Percentiles rank a stretch among this genome's conserved stretches.
Evolutionary conservation across 2,113 vertebrate species (phyloP).

Genomic region (Periophthalmodon schlosseri): DNA sequence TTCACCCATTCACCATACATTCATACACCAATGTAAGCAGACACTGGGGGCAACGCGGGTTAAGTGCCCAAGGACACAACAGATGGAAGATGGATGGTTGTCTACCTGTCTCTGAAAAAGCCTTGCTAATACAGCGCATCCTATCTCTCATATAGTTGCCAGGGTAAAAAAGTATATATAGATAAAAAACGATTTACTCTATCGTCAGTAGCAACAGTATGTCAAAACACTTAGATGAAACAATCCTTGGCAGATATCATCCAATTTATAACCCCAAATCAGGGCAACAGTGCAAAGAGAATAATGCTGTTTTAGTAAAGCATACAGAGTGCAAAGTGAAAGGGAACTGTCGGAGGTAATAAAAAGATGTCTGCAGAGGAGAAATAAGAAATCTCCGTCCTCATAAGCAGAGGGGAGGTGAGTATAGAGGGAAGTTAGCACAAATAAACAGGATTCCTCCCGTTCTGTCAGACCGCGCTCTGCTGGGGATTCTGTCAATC

Average conservation of each 20-base stretch:
- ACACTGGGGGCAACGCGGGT: no score
- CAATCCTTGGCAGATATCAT: conserved; percentile 18
- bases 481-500: conserved; percentile 27
- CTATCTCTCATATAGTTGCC: not conserved
- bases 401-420: conserved; percentile 23
- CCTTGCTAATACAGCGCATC: not conserved
- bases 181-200: not conserved
- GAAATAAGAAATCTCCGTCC: not conserved
- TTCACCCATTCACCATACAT: no score
- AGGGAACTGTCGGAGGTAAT: not conserved
- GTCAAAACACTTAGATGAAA: conserved; percentile 18
- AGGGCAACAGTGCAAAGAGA: conserved; percentile 14
- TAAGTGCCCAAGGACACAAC: no score
- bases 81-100: no score
- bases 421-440: conserved; percentile 20
- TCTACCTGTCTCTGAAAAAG: not conserved
- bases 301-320: conserved; percentile 16
- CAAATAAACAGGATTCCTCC: conserved; percentile 13
- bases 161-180: not conserved
- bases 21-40: no score
- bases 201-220: conserved; percentile 18
- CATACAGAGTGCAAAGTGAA: not conserved
- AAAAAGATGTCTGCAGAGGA: not conserved
- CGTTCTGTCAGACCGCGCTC: conserved; percentile 12
- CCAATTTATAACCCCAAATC: not conserved